Evolutionary conservation across 2,797 vertebrate genomes (phyloP).

Genomic region (Chromobotia macracanthus): DNA sequence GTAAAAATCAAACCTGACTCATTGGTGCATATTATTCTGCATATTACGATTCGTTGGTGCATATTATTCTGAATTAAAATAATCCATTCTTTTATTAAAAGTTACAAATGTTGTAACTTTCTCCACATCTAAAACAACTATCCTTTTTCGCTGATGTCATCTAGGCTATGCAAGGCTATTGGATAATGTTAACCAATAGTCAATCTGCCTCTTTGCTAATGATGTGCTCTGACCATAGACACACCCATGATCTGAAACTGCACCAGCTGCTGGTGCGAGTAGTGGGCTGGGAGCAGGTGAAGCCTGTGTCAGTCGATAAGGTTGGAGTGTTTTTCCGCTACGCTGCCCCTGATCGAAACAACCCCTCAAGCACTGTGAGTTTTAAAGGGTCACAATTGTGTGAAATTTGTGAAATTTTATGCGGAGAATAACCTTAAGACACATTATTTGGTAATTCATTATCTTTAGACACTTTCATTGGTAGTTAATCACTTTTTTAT

Average conservation of each 20-base stretch:
- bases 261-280: conserved; percentile 96
- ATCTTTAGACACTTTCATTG: too few relatives aligned
- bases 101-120: not conserved
- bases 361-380: conserved; percentile 88
- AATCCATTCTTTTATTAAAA: not conserved
- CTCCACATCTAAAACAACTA: too few relatives aligned
- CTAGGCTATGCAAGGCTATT: too few relatives aligned
- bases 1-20: not conserved
- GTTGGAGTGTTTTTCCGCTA: conserved; percentile 96
- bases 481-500: not conserved
- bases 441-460: not conserved
- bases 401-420: not conserved
- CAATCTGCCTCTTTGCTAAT: not conserved
- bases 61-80: not conserved
- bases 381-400: not conserved
- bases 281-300: conserved; percentile 95
- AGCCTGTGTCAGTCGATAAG: conserved; percentile 97
- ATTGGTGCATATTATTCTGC: not conserved
- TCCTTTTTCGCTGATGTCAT: too few relatives aligned
- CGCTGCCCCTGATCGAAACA: conserved; percentile 91
- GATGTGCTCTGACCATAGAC: conserved; percentile 72
- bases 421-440: not conserved
- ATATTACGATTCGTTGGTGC: not conserved
- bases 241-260: conserved; percentile 95
- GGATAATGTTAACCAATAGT: not conserved